phyloP scores from a whole-genome alignment of 2,113 vertebrate species.

The Mohoua ochrocephala region DNA sequence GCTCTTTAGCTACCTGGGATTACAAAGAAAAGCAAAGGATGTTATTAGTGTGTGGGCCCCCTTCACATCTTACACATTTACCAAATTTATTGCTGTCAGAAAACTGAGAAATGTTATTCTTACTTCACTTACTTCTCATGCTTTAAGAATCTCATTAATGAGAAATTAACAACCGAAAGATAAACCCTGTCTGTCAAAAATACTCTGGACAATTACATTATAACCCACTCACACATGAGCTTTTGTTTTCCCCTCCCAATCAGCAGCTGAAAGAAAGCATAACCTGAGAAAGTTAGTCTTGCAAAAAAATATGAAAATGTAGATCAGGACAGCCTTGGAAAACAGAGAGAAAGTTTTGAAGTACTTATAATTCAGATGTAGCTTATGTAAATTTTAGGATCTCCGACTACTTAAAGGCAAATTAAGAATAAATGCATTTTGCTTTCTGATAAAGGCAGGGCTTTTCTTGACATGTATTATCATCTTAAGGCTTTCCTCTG shows the following conservation, averaged over 20 bases:
- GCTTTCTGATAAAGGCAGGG: neutral
- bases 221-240: neutral
- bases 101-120: neutral
- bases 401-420: neutral
- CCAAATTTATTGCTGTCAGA: neutral
- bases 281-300: neutral
- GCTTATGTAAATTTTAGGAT: neutral
- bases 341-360: neutral
- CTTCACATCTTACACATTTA: neutral
- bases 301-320: neutral
- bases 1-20: slow-evolving; percentile 91
- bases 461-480: neutral
- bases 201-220: neutral
- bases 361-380: neutral
- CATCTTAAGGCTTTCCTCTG: neutral
- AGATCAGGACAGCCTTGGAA: neutral
- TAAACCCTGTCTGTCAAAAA: neutral
- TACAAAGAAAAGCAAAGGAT: neutral
- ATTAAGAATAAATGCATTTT: neutral
- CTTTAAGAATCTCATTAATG: neutral
- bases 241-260: rapidly evolving
- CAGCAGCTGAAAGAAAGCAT: neutral
- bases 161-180: neutral
- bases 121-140: neutral
- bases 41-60: neutral